Evolutionary conservation across 2,113 vertebrate species (phyloP).

Genomic region (Rhinogobius similis): DNA sequence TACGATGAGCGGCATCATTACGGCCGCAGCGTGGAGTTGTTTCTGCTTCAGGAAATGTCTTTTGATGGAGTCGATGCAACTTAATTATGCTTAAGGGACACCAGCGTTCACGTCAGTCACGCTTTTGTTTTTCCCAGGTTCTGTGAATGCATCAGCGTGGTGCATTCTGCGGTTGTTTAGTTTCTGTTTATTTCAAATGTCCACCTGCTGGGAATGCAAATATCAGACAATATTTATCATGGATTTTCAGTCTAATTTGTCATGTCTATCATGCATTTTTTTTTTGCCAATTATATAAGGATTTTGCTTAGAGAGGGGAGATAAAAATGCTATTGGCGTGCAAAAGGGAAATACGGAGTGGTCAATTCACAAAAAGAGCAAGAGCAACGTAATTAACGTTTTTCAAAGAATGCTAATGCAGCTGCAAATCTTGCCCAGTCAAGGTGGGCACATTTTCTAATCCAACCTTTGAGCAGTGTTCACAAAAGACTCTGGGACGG

Average conservation of each 20-base stretch:
- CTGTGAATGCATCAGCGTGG: background rate
- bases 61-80: constrained; percentile 23
- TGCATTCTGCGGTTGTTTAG: background rate
- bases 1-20: constrained; percentile 20
- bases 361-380: background rate
- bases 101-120: constrained; percentile 7
- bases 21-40: constrained; percentile 9
- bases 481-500: background rate
- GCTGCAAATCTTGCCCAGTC: background rate
- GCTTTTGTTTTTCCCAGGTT: constrained; percentile 2
- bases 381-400: background rate
- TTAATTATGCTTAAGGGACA: constrained; percentile 29
- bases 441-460: constrained; percentile 8
- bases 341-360: background rate
- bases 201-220: constrained; percentile 23
- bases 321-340: background rate
- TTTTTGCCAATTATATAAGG: background rate
- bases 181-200: constrained; percentile 17
- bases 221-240: constrained; percentile 1
- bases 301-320: background rate
- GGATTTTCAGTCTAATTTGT: background rate
- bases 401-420: constrained; percentile 1
- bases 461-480: constrained; percentile 4
- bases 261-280: background rate
- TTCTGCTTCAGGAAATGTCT: constrained; percentile 15